A percentile compares a stretch with the other conserved stretches of the same genome.
These are phyloP conservation scores for Pagrus major DNA, from an alignment of 2,113 vertebrate genomes.

Conservation along the genomic window DNA sequence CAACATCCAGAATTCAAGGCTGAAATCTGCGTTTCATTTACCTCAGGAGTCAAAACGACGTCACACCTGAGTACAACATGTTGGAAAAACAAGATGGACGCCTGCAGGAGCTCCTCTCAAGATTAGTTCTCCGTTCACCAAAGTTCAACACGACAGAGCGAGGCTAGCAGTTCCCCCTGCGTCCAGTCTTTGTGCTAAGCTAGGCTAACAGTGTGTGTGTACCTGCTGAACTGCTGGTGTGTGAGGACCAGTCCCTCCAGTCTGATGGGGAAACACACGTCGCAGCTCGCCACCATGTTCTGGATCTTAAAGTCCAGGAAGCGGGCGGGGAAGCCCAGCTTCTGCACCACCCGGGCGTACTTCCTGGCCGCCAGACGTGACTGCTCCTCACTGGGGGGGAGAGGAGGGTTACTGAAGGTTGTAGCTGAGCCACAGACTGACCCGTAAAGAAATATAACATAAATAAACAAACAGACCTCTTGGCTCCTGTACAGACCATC, in stretches of 20 bases:
- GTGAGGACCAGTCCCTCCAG: conserved; percentile 93
- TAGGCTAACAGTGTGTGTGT: too few relatives aligned
- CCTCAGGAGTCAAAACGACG: too few relatives aligned
- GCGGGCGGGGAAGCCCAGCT: conserved; percentile 95
- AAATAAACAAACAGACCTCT: conserved; percentile 87
- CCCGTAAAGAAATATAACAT: too few relatives aligned
- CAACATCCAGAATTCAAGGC: too few relatives aligned
- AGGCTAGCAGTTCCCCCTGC: background rate
- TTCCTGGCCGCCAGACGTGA: conserved; percentile 95
- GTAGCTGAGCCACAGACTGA: background rate
- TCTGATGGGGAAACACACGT: conserved; percentile 94
- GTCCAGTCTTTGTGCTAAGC: too few relatives aligned
- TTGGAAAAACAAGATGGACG: too few relatives aligned
- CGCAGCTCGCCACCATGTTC: conserved; percentile 98
- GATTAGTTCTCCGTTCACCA: too few relatives aligned
- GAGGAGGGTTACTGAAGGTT: background rate
- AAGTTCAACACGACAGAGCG: too few relatives aligned
- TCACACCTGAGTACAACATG: too few relatives aligned
- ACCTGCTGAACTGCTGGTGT: conserved; percentile 97
- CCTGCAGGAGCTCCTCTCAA: too few relatives aligned
- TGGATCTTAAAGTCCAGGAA: conserved; percentile 99
- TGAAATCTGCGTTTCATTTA: too few relatives aligned
- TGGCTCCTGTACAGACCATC: conserved; percentile 98
- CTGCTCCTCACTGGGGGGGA: conserved; percentile 90
- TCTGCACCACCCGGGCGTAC: conserved; percentile 95